Percentiles rank a stretch among this genome's conserved stretches.
phyloP scores from a whole-genome alignment of 64 coral and sea anemone species.

The Pachyseris speciosa region DNA sequence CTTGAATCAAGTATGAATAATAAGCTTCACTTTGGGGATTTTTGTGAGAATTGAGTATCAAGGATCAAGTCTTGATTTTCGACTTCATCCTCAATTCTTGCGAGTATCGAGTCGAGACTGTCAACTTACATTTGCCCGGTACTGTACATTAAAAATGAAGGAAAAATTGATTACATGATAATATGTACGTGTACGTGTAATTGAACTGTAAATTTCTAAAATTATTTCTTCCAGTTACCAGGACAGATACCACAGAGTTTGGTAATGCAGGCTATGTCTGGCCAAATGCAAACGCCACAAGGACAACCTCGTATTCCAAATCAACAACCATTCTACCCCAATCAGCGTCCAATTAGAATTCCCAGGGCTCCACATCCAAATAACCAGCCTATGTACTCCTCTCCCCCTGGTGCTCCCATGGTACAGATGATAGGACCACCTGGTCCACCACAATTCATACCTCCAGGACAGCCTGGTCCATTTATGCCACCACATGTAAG shows the following conservation, averaged over 20 bases:
- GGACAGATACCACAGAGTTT: background rate
- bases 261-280: slow-evolving; percentile 1
- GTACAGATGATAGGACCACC: slow-evolving; percentile 26
- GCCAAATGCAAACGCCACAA: slow-evolving; percentile 29
- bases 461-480: background rate
- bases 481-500: slow-evolving; percentile 46
- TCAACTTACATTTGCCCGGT: too few species aligned
- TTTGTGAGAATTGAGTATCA: too few species aligned
- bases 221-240: background rate
- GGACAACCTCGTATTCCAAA: slow-evolving; percentile 1
- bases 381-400: slow-evolving; percentile 70
- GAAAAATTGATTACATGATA: too few species aligned
- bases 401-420: slow-evolving; percentile 48
- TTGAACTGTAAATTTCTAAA: too few species aligned
- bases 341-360: slow-evolving; percentile 56
- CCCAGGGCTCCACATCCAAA: slow-evolving; percentile 10
- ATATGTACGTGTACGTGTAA: too few species aligned
- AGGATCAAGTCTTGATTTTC: too few species aligned
- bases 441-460: slow-evolving; percentile 25
- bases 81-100: too few species aligned
- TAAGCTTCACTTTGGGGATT: too few species aligned
- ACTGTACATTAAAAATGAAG: too few species aligned
- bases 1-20: too few species aligned
- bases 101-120: too few species aligned
- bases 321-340: slow-evolving; percentile 1